These are phyloP conservation scores for Sardina pilchardus DNA, from an alignment of 2,113 vertebrate genomes.

Conservation along the genomic window DNA sequence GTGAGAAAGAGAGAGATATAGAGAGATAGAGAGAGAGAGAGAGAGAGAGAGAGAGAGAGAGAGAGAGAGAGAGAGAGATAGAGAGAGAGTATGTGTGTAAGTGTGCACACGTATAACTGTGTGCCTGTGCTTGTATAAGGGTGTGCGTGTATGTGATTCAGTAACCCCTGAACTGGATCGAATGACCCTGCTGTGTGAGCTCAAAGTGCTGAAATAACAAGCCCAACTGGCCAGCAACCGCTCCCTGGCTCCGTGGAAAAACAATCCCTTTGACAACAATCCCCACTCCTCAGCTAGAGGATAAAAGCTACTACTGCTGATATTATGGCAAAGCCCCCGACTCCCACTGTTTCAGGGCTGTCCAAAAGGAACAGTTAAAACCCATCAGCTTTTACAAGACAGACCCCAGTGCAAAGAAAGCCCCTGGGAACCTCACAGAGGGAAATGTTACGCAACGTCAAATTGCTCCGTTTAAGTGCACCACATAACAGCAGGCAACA, in stretches of 20 bases:
- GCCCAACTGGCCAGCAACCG: not conserved
- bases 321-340: not conserved
- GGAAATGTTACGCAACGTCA: not conserved
- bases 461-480: not conserved
- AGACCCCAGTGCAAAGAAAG: not conserved
- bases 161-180: slow-evolving; percentile 42
- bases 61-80: slow-evolving; percentile 60
- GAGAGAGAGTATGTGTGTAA: slow-evolving; percentile 73
- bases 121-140: not conserved
- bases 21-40: not conserved
- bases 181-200: slow-evolving; percentile 34
- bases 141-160: slow-evolving; percentile 3
- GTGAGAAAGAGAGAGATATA: not conserved
- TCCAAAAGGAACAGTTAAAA: slow-evolving; percentile 19
- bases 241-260: not conserved
- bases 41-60: not conserved
- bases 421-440: not conserved
- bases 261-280: not conserved
- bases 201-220: slow-evolving; percentile 39
- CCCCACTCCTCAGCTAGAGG: not conserved
- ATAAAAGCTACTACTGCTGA: not conserved
- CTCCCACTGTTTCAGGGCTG: not conserved
- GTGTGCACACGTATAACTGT: not conserved
- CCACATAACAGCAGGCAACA: not conserved
- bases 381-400: not conserved